Base-by-base conservation (phyloP, 2,113 vertebrate species). In the Lagopus muta region DNA sequence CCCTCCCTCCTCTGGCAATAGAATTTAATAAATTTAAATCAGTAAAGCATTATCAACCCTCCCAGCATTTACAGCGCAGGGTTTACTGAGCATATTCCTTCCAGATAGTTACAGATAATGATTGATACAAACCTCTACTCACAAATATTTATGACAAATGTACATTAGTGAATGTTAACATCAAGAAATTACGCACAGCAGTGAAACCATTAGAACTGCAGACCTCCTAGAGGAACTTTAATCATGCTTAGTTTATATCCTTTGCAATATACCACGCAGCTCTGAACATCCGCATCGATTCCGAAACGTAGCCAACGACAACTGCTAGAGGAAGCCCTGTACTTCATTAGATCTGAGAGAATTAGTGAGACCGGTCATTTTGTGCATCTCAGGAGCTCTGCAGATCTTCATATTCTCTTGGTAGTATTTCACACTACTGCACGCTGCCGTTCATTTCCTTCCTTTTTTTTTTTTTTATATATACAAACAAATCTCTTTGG, bases 41-140 rank as follows among this genome's bases (percentile, higher is more conserved):
- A 70, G 27, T 15, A 93, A 93, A 92, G 52, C 76, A 81, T 86
- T 78, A 90, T 60, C 80, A 96, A 90, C 72, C 80, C 81, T 55
- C 78, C 24, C 60, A 80, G 75, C 60, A 74, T 52, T 64, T 43
- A 69, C 22, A 81, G 55, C 5, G 1, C 38, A 42, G 69, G 57
- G 48, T 90, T 74, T 86, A 80, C 57, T 24, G 25, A 75, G 60
- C 24, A 21, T 43, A 48, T 89, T 45, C 40, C 66, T 72, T 65
- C 57, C 38, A 74, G 38, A 54, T 72, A 78, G 80, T 82, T 92
- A 61, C 79, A 80, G n/a, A 50, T 28, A 86, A 61, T 4, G 3
- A 83, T 13, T 24, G 72, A 55, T 28, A 14, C 45, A 66, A 88
- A 74, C 36, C 18, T 77, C 22, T 2, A 69, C 72, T 11, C 69